Evolutionary conservation across 2,888 invertebrate species (phyloP).

Genomic region (Blera fallax): DNA sequence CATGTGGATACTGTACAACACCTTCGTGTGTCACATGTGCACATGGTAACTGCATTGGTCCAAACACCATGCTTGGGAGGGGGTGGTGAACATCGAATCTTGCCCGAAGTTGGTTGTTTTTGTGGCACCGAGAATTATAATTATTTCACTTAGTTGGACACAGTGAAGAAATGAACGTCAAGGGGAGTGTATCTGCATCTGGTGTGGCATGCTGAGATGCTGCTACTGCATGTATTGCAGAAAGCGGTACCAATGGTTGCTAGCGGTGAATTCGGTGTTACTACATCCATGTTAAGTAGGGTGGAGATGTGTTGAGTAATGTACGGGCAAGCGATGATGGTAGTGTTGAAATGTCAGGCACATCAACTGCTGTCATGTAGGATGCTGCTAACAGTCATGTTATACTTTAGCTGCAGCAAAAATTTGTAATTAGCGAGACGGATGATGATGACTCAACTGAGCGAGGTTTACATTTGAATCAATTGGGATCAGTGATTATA

Average conservation of each 20-base stretch:
- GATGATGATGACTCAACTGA: background rate
- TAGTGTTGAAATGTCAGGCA: slow-evolving; percentile 60
- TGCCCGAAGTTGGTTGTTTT: slow-evolving; percentile 44
- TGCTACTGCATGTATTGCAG: slow-evolving; percentile 39
- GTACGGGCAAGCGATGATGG: slow-evolving; percentile 30
- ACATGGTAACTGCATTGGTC: slow-evolving; percentile 59
- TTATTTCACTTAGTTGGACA: slow-evolving; percentile 62
- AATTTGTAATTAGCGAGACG: slow-evolving; percentile 29
- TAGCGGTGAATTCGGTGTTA: slow-evolving; percentile 63
- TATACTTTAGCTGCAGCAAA: background rate
- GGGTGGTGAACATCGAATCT: slow-evolving; percentile 22
- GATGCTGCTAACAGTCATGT: slow-evolving; percentile 54
- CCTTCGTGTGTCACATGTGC: slow-evolving; percentile 62
- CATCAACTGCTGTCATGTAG: slow-evolving; percentile 57
- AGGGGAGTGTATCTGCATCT: slow-evolving; percentile 33
- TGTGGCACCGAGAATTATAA: slow-evolving; percentile 50
- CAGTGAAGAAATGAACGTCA: slow-evolving; percentile 26
- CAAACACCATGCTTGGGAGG: slow-evolving; percentile 33
- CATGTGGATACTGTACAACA: slow-evolving; percentile 37
- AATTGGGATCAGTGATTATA: background rate
- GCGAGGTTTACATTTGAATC: background rate
- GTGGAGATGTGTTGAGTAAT: slow-evolving; percentile 59
- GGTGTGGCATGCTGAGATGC: background rate
- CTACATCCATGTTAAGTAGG: slow-evolving; percentile 64
- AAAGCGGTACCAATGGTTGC: slow-evolving; percentile 57